Evolutionary conservation across 2,113 vertebrate genomes (phyloP).

Genomic region (Colinus virginianus): DNA sequence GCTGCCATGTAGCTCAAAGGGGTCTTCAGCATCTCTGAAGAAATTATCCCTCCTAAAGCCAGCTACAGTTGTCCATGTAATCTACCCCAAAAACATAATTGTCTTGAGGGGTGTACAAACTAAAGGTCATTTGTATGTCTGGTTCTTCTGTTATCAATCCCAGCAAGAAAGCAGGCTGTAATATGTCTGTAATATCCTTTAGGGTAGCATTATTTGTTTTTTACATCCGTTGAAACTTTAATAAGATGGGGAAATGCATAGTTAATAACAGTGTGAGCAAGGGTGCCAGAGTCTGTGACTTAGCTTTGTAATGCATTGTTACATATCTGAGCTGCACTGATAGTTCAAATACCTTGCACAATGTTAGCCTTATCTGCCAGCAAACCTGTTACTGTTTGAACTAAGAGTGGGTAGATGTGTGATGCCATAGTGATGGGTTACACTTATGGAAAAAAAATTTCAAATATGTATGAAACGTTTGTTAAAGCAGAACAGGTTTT

Average conservation of each 20-base stretch:
- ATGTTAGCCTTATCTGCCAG: constrained; percentile 21
- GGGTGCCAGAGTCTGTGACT: constrained; percentile 29
- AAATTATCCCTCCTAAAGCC: constrained; percentile 1
- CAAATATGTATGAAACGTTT: background rate
- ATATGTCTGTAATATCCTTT: background rate
- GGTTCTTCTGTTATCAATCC: constrained; percentile 21
- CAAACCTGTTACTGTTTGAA: constrained; percentile 25
- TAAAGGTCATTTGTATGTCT: constrained; percentile 31
- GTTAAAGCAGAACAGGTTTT: constrained; percentile 28
- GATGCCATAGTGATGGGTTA: constrained; percentile 26
- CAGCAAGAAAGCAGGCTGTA: background rate
- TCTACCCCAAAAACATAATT: constrained; percentile 16
- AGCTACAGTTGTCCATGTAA: constrained; percentile 21
- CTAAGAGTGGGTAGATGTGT: background rate
- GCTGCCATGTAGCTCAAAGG: background rate
- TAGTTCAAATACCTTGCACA: constrained; percentile 24
- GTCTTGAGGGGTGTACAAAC: background rate
- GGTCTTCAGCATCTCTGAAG: constrained; percentile 2
- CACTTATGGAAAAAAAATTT: constrained; percentile 18
- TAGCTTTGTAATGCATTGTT: background rate
- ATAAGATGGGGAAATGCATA: constrained; percentile 34
- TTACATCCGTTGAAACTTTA: constrained; percentile 5
- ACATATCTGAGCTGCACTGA: constrained; percentile 22
- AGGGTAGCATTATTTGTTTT: constrained; percentile 32
- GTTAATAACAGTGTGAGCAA: constrained; percentile 31